phyloP scores from a whole-genome alignment of 2,888 invertebrate genomes.

The Suillia variegata region DNA sequence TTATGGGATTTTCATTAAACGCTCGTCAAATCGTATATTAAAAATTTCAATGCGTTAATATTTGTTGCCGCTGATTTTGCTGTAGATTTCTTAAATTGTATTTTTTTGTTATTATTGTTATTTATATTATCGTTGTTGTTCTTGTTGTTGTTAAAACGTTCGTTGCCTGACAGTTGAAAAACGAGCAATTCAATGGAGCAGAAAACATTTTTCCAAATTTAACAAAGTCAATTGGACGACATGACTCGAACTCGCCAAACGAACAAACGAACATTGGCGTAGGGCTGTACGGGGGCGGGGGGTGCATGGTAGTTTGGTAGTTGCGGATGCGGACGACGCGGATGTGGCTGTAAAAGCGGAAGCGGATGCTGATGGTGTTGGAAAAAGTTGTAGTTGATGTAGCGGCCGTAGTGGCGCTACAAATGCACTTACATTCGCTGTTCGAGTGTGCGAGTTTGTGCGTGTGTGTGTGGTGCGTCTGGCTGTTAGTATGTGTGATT shows the following conservation, averaged over 20 bases:
- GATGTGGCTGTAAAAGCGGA: background rate
- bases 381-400: background rate
- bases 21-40: too few species aligned
- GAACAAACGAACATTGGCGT: background rate
- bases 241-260: too few species aligned
- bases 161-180: conserved; percentile 1
- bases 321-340: conserved; percentile 14
- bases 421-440: conserved; percentile 1
- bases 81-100: too few species aligned
- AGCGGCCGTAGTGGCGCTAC: background rate
- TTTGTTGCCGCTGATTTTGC: background rate
- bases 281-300: background rate
- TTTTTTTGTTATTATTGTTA: background rate
- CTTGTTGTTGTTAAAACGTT: conserved; percentile 2
- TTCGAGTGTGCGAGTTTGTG: background rate
- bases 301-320: too few species aligned
- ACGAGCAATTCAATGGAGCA: conserved; percentile 12
- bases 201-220: conserved; percentile 18
- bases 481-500: too few species aligned
- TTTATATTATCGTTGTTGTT: conserved; percentile 7
- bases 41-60: too few species aligned
- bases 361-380: conserved; percentile 2
- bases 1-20: too few species aligned
- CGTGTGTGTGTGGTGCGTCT: background rate
- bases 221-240: conserved; percentile 18